A percentile compares a stretch with the other conserved stretches of the same genome.
Evolutionary conservation across 2,113 vertebrate species (phyloP).

Genomic region (Limanda limanda): DNA sequence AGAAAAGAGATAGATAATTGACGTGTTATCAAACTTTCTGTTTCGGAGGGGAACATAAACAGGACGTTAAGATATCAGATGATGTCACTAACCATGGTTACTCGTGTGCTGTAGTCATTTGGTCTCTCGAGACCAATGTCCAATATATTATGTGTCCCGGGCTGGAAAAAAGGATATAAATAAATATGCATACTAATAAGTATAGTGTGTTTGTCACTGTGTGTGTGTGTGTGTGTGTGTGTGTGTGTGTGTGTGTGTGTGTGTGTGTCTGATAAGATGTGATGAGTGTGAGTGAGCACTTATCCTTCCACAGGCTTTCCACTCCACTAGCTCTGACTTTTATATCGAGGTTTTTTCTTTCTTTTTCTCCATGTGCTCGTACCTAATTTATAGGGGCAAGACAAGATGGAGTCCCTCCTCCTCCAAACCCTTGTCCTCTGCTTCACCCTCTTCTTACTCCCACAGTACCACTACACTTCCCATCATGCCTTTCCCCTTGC

Average conservation of each 20-base stretch:
- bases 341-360: slow-evolving; percentile 65
- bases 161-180: slow-evolving; percentile 75
- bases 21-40: not conserved
- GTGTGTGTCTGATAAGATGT: not conserved
- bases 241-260: slow-evolving; percentile 14
- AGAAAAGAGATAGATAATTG: not conserved
- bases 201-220: not conserved
- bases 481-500: not conserved
- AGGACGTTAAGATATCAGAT: not conserved
- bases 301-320: slow-evolving; percentile 63
- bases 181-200: slow-evolving; percentile 6
- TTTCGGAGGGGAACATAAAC: not conserved
- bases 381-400: slow-evolving; percentile 69
- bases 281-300: slow-evolving; percentile 57
- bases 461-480: not conserved
- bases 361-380: slow-evolving; percentile 59
- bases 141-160: slow-evolving; percentile 82
- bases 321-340: slow-evolving; percentile 62
- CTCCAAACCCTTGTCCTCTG: slow-evolving; percentile 29
- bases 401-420: slow-evolving; percentile 48
- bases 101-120: slow-evolving; percentile 69
- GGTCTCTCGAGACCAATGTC: slow-evolving; percentile 86
- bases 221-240: slow-evolving; percentile 11
- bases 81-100: slow-evolving; percentile 84
- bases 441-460: slow-evolving; percentile 1